Evolutionary conservation across 1,140 invertebrate species (phyloP).

Genomic region (Brachionus paranguensis): DNA sequence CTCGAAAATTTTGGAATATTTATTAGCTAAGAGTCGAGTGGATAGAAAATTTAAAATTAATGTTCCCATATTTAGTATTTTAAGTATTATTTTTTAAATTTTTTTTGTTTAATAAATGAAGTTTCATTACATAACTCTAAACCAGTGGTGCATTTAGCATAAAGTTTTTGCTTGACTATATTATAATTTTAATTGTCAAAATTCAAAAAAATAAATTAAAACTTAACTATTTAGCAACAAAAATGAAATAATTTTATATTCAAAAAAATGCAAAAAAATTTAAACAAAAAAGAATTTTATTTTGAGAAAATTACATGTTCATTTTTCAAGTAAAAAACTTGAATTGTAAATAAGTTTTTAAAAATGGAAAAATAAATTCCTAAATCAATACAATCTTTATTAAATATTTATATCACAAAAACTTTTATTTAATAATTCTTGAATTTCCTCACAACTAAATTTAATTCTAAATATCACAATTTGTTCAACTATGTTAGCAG

Average conservation of each 20-base stretch:
- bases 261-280: background rate
- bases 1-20: background rate
- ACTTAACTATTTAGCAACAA: background rate
- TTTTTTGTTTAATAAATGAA: background rate
- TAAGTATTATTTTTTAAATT: background rate
- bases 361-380: background rate
- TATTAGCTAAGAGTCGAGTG: background rate
- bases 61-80: background rate
- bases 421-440: background rate
- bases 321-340: background rate
- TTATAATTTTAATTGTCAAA: background rate
- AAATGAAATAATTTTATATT: background rate
- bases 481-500: too few species aligned
- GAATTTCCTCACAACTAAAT: background rate
- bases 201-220: background rate
- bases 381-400: background rate
- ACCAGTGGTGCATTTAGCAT: background rate
- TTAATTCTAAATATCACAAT: too few species aligned
- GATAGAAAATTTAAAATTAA: background rate
- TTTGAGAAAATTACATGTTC: background rate
- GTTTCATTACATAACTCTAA: background rate
- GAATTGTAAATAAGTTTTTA: too few species aligned
- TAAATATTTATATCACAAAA: background rate
- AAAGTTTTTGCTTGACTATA: background rate
- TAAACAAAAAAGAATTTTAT: background rate